phyloP scores from a whole-genome alignment of 2,888 invertebrate genomes.

The Platerodrilus igneus region DNA sequence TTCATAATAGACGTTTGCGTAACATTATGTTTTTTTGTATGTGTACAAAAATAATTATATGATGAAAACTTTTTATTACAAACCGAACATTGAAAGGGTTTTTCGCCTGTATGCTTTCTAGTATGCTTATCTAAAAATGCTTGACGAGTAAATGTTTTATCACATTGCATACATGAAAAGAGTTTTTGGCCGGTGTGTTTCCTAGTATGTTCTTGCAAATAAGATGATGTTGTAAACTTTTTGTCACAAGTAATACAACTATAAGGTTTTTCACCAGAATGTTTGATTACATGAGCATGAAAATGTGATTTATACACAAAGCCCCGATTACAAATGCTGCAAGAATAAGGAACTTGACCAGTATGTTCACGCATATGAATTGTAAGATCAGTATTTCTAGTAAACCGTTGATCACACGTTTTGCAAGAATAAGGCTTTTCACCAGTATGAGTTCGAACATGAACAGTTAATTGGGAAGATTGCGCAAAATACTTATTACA shows the following conservation, averaged over 20 bases:
- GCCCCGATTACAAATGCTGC: constrained; percentile 42
- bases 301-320: constrained; percentile 43
- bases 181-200: constrained; percentile 21
- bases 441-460: constrained; percentile 55
- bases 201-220: constrained; percentile 19
- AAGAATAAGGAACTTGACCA: constrained; percentile 44
- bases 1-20: constrained; percentile 13
- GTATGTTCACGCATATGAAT: constrained; percentile 46
- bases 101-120: constrained; percentile 22
- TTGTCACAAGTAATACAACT: constrained; percentile 19
- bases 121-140: constrained; percentile 20
- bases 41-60: constrained; percentile 22
- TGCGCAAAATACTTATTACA: constrained; percentile 60
- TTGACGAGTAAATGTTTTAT: constrained; percentile 19
- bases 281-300: constrained; percentile 42
- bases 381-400: constrained; percentile 44
- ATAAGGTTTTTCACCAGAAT: constrained; percentile 26
- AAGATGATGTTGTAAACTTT: constrained; percentile 21
- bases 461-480: constrained; percentile 55
- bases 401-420: constrained; percentile 40
- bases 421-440: constrained; percentile 36
- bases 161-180: constrained; percentile 19
- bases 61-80: constrained; percentile 23
- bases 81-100: constrained; percentile 19
- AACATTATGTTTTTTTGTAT: constrained; percentile 20